Percentiles rank a stretch among this genome's conserved stretches.
Conservation (phyloP, 1,140 invertebrate genomes). For the Linepithema humile region DNA sequence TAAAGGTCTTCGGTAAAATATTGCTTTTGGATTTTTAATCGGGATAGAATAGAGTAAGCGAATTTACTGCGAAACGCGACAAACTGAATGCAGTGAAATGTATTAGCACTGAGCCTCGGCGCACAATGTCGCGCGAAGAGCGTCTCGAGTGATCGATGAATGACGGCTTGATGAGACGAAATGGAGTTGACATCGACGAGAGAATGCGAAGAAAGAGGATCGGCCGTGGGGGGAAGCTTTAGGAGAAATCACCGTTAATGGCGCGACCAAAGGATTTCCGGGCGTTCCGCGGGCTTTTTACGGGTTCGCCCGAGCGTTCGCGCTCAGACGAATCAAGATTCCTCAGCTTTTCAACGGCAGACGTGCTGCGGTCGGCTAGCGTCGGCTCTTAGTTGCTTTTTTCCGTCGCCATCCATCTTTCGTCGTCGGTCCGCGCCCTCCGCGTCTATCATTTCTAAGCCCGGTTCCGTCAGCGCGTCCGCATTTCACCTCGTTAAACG, state of each 20-base stretch:
- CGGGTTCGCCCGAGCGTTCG: constrained; percentile 59
- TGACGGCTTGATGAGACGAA: constrained; percentile 48
- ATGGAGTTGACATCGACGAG: constrained; percentile 60
- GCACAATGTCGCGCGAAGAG: not conserved
- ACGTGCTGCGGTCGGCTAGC: constrained; percentile 55
- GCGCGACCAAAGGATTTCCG: constrained; percentile 76
- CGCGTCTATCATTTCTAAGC: constrained; percentile 46
- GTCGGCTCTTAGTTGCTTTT: constrained; percentile 45
- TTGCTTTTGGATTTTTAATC: too few species aligned
- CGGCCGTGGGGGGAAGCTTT: constrained; percentile 66
- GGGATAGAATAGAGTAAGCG: not conserved
- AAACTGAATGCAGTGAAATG: not conserved
- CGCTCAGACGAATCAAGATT: constrained; percentile 76
- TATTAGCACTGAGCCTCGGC: not conserved
- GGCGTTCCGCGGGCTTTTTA: constrained; percentile 46
- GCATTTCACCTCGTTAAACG: constrained; percentile 51
- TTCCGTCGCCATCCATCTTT: constrained; percentile 67
- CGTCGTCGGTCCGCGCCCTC: constrained; percentile 44
- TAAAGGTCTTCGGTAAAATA: constrained; percentile 6
- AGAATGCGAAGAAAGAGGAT: constrained; percentile 64
- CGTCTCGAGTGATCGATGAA: constrained; percentile 46
- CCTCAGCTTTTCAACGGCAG: constrained; percentile 73
- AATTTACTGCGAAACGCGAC: not conserved
- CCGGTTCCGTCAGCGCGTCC: constrained; percentile 5
- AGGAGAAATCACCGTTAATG: constrained; percentile 77